Evolutionary conservation across 2,113 vertebrate genomes (phyloP).

Genomic region (Penelope pileata): DNA sequence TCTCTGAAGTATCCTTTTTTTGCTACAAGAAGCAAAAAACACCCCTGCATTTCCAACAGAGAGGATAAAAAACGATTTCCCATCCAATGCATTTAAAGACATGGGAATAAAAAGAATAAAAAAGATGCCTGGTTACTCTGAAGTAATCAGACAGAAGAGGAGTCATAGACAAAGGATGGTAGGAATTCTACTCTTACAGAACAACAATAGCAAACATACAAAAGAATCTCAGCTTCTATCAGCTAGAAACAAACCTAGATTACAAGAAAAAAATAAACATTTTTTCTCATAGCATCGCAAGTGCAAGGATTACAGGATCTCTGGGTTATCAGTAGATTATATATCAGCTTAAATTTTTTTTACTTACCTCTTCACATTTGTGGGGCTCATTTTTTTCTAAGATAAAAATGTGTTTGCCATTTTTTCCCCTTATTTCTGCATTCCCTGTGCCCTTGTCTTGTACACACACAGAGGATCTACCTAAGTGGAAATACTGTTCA

Average conservation of each 20-base stretch:
- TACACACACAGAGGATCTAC: neutral
- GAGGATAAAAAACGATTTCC: neutral
- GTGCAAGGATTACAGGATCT: neutral
- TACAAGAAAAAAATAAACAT: neutral
- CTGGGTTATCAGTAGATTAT: neutral
- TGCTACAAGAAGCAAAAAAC: neutral
- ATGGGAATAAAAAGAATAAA: neutral
- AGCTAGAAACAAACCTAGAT: neutral
- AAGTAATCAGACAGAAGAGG: neutral
- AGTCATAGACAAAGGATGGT: neutral
- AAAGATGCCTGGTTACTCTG: neutral
- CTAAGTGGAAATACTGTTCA: neutral
- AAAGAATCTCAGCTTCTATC: neutral
- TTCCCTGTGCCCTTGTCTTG: neutral
- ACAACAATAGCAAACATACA: neutral
- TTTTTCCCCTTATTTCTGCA: neutral
- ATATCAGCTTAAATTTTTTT: neutral
- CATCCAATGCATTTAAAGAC: neutral
- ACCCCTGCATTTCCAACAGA: neutral
- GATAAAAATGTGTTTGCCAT: neutral
- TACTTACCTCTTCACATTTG: neutral
- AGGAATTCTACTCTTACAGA: neutral
- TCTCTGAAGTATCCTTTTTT: neutral
- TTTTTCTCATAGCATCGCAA: neutral
- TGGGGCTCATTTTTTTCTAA: neutral